These are phyloP conservation scores for Neuroterus valhalla DNA, from an alignment of 1,140 invertebrate genomes.

Conservation along the genomic window DNA sequence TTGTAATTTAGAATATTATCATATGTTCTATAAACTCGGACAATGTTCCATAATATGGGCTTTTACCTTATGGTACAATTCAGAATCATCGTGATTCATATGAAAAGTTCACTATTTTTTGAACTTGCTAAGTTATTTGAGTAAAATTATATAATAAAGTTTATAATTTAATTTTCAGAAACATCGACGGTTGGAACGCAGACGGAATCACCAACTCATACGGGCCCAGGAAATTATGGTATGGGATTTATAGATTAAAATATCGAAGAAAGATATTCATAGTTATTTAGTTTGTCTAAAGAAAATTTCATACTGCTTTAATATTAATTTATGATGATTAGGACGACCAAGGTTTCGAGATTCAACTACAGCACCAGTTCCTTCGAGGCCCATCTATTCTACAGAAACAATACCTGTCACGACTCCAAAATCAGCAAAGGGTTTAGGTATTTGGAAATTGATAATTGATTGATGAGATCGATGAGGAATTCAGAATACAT, in stretches of 20 bases:
- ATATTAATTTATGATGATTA: not conserved
- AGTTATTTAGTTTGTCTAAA: no score
- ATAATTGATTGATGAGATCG: not conserved
- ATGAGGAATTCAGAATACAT: not conserved
- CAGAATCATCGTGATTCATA: no score
- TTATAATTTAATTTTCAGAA: not conserved
- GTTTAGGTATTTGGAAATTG: not conserved
- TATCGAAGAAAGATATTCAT: no score
- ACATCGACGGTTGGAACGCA: not conserved
- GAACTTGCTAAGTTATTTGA: not conserved
- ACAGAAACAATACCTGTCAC: not conserved
- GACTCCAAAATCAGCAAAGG: not conserved
- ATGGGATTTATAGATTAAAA: not conserved
- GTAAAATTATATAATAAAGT: no score
- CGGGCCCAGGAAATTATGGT: not conserved
- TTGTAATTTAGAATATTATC: no score
- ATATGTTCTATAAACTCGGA: no score
- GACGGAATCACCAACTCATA: not conserved
- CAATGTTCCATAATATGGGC: no score
- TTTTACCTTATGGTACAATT: no score
- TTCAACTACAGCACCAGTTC: not conserved
- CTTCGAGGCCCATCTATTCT: conserved; percentile 11
- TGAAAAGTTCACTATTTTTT: no score
- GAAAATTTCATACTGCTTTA: no score
- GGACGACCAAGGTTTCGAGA: not conserved